phyloP scores from a whole-genome alignment of 1,140 invertebrate genomes.

The Cyclina sinensis region DNA sequence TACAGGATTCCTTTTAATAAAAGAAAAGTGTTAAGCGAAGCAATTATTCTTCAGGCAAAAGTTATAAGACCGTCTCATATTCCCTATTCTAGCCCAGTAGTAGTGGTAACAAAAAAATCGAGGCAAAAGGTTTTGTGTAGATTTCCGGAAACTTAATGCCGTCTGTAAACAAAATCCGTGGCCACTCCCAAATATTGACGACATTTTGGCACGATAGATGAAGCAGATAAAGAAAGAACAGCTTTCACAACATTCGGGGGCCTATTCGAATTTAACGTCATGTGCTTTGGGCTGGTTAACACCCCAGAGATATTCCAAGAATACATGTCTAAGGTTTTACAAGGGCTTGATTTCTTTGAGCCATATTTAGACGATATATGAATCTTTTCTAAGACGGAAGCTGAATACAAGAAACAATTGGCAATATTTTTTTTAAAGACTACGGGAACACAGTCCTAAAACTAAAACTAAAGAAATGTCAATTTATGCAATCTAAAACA shows the following conservation, averaged over 20 bases:
- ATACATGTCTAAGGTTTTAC: conserved; percentile 73
- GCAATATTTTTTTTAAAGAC: background rate
- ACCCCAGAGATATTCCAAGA: conserved; percentile 73
- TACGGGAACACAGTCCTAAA: conserved; percentile 12
- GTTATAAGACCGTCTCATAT: conserved; percentile 57
- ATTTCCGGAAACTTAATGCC: conserved; percentile 13
- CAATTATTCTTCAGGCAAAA: conserved; percentile 64
- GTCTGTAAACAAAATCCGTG: conserved; percentile 60
- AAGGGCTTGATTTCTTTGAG: conserved; percentile 55
- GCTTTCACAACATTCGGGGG: conserved; percentile 60
- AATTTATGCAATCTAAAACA: background rate
- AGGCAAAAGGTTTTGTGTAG: conserved; percentile 12
- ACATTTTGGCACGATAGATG: conserved; percentile 71
- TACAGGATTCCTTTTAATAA: conserved; percentile 68
- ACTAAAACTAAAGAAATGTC: conserved; percentile 69
- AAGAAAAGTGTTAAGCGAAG: conserved; percentile 43
- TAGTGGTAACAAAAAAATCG: conserved; percentile 36
- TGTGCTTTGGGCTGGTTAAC: conserved; percentile 76
- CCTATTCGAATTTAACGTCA: conserved; percentile 61
- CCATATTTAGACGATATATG: conserved; percentile 73
- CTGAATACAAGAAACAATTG: background rate
- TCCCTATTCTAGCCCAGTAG: background rate
- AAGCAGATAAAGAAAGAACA: conserved; percentile 53
- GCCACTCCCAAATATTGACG: conserved; percentile 78
- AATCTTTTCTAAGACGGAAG: conserved; percentile 22